Evolutionary conservation across 2,113 vertebrate species (phyloP).

Genomic region (Phrynosoma platyrhinos): DNA sequence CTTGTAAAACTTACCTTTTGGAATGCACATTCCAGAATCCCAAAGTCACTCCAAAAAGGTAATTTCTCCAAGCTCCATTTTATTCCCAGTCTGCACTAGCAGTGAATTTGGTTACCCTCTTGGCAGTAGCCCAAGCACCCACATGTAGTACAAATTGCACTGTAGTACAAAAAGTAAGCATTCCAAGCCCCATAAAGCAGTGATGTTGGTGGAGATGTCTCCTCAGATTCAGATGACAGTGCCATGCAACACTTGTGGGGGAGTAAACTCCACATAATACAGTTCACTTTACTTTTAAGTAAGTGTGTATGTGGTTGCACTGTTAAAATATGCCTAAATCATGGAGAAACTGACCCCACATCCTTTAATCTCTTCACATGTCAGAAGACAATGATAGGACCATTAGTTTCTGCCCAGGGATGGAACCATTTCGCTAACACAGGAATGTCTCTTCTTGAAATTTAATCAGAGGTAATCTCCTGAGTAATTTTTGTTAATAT

Average conservation of each 20-base stretch:
- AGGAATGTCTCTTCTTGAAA: neutral
- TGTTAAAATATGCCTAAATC: neutral
- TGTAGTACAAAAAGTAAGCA: too few species aligned
- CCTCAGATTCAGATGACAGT: neutral
- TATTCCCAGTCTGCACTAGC: too few species aligned
- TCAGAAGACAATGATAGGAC: neutral
- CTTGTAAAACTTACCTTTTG: too few species aligned
- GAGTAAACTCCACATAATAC: too few species aligned
- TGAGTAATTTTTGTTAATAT: neutral
- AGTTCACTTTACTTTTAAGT: neutral
- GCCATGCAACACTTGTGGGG: neutral
- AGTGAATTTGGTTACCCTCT: too few species aligned
- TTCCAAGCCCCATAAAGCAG: too few species aligned
- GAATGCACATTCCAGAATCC: too few species aligned
- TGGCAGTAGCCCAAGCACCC: too few species aligned
- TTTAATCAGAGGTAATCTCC: neutral
- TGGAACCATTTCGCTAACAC: neutral
- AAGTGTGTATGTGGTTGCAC: too few species aligned
- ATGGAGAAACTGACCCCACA: neutral
- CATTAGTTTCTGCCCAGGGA: neutral
- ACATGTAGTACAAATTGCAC: too few species aligned
- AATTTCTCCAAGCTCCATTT: too few species aligned
- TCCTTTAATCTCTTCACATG: neutral
- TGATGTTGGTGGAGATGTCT: neutral
- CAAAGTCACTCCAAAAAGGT: too few species aligned